Evolutionary conservation across 1,140 invertebrate genomes (phyloP).

Genomic region (Ostrea edulis): DNA sequence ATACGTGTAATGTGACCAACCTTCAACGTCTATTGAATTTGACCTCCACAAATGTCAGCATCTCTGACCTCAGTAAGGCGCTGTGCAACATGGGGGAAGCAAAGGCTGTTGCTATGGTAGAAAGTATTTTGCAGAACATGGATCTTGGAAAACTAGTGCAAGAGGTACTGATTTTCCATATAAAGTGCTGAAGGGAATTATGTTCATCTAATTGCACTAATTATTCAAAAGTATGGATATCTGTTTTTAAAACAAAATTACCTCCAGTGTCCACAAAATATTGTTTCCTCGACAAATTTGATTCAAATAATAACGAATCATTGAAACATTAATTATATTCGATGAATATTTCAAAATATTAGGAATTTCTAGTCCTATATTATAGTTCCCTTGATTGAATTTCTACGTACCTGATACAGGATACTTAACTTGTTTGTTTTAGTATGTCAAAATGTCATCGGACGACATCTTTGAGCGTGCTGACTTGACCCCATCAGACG

Average conservation of each 20-base stretch:
- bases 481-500: neutral
- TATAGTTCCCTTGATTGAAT: neutral
- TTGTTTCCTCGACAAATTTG: no score
- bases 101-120: constrained; percentile 52
- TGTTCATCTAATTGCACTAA: neutral
- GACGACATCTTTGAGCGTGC: neutral
- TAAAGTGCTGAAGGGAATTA: neutral
- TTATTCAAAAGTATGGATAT: neutral
- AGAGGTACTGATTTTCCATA: constrained; percentile 51
- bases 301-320: neutral
- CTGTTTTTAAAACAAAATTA: neutral
- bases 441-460: constrained; percentile 14
- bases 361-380: neutral
- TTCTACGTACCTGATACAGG: no score
- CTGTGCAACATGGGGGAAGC: constrained; percentile 59
- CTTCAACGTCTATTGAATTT: constrained; percentile 47
- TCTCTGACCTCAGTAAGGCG: constrained; percentile 51
- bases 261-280: neutral
- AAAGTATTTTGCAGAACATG: constrained; percentile 60
- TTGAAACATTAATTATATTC: neutral
- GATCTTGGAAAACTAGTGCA: constrained; percentile 70
- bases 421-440: neutral
- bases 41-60: constrained; percentile 35
- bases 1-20: constrained; percentile 56
- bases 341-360: neutral